Percentiles rank a stretch among this genome's conserved stretches.
These are phyloP conservation scores for Chelon labrosus DNA, from an alignment of 2,797 vertebrate species.

Conservation along the genomic window DNA sequence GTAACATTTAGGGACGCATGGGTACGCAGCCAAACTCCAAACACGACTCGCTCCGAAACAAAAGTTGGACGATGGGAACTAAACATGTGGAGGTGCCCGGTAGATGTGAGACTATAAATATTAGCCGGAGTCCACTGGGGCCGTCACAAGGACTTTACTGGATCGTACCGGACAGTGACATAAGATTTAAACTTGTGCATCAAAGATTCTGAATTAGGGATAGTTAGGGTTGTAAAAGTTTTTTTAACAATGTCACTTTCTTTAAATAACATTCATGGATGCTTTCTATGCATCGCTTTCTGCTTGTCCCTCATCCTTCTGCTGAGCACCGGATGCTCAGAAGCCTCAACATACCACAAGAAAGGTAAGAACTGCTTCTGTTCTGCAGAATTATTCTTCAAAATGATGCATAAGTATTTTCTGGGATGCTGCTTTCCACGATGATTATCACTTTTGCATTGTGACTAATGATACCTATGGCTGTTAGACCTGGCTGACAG, in stretches of 20 bases:
- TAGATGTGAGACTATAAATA: constrained; percentile 71
- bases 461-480: constrained; percentile 12
- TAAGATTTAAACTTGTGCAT: constrained; percentile 3
- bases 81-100: constrained; percentile 39
- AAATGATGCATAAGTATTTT: constrained; percentile 1
- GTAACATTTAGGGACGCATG: constrained; percentile 72
- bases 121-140: constrained; percentile 27
- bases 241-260: constrained; percentile 47
- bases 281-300: constrained; percentile 27
- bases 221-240: background rate
- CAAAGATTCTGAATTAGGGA: background rate
- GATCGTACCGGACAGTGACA: constrained; percentile 24
- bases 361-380: constrained; percentile 65
- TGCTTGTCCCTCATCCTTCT: constrained; percentile 50
- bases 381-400: constrained; percentile 1
- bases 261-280: constrained; percentile 4
- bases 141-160: constrained; percentile 41
- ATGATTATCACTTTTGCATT: constrained; percentile 22
- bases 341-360: constrained; percentile 71
- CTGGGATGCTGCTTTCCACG: constrained; percentile 4
- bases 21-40: constrained; percentile 66
- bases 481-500: constrained; percentile 24
- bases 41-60: constrained; percentile 55
- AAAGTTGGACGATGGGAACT: constrained; percentile 52
- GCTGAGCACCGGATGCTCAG: constrained; percentile 47